phyloP scores from a whole-genome alignment of 2,888 invertebrate genomes.

The Epinotia bilunana region DNA sequence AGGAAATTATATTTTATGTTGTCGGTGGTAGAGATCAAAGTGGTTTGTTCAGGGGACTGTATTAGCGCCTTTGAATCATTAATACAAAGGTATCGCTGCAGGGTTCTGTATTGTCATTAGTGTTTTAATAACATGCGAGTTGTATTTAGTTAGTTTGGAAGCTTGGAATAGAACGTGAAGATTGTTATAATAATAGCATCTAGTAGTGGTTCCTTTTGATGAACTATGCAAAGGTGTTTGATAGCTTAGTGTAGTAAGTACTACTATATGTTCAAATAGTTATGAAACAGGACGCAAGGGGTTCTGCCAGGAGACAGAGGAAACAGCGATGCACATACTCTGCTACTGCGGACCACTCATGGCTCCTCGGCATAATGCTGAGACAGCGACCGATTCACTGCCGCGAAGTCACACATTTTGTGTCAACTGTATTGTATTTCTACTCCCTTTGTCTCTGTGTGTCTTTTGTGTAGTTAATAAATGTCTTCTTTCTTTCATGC shows the following conservation, averaged over 20 bases:
- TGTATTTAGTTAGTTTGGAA: conserved; percentile 24
- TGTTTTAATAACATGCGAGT: conserved; percentile 53
- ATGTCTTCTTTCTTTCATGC: too few relatives aligned
- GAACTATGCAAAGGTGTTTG: background rate
- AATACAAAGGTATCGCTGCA: conserved; percentile 60
- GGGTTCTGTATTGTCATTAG: conserved; percentile 56
- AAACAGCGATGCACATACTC: too few relatives aligned
- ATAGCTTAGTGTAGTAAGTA: background rate
- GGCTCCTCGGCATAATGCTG: too few relatives aligned
- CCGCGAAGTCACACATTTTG: too few relatives aligned
- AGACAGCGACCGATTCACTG: too few relatives aligned
- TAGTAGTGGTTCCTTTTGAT: background rate
- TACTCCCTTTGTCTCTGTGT: too few relatives aligned
- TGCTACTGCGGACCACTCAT: too few relatives aligned
- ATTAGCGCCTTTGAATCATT: conserved; percentile 58
- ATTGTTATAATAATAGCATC: conserved; percentile 6
- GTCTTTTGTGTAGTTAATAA: too few relatives aligned
- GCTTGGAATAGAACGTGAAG: conserved; percentile 1
- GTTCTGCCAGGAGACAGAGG: too few relatives aligned
- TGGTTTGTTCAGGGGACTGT: conserved; percentile 40
- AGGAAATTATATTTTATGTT: background rate
- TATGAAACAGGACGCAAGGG: too few relatives aligned
- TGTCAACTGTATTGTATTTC: too few relatives aligned
- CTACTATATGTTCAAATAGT: too few relatives aligned
- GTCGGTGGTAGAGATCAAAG: background rate